Conservation (phyloP, 1,140 invertebrate genomes). For the Euborellia annulipes region DNA sequence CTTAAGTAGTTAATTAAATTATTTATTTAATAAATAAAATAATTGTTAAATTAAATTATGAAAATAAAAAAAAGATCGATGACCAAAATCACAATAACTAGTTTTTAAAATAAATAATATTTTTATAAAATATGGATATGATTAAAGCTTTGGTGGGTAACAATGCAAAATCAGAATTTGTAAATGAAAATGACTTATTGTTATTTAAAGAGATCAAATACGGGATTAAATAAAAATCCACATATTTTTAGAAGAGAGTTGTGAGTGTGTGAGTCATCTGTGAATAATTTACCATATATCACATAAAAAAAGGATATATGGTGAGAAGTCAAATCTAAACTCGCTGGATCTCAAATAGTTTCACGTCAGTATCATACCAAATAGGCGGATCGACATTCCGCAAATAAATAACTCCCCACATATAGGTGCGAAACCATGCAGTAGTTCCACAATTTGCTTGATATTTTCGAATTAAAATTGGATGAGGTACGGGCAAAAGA, state of each 20-base stretch:
- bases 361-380: constrained; percentile 99
- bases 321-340: constrained; percentile 55
- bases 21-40: too few relatives aligned
- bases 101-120: too few relatives aligned
- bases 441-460: constrained; percentile 96
- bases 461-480: constrained; percentile 96
- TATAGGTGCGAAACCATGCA: constrained; percentile 97
- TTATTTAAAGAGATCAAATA: background rate
- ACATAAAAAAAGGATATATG: too few relatives aligned
- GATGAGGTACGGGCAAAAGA: constrained; percentile 94
- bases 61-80: too few relatives aligned
- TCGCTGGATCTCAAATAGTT: constrained; percentile 92
- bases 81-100: too few relatives aligned
- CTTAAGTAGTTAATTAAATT: too few relatives aligned
- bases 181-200: background rate
- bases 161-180: background rate
- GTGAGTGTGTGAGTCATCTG: too few relatives aligned
- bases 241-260: background rate
- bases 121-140: too few relatives aligned
- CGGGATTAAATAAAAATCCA: background rate
- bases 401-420: constrained; percentile 99
- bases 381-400: constrained; percentile 96
- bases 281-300: too few relatives aligned
- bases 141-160: too few relatives aligned
- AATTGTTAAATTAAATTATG: too few relatives aligned